Percentiles rank a stretch among this genome's conserved stretches.
These are phyloP conservation scores for Percopsis transmontana DNA, from an alignment of 2,113 vertebrate genomes.

Conservation along the genomic window DNA sequence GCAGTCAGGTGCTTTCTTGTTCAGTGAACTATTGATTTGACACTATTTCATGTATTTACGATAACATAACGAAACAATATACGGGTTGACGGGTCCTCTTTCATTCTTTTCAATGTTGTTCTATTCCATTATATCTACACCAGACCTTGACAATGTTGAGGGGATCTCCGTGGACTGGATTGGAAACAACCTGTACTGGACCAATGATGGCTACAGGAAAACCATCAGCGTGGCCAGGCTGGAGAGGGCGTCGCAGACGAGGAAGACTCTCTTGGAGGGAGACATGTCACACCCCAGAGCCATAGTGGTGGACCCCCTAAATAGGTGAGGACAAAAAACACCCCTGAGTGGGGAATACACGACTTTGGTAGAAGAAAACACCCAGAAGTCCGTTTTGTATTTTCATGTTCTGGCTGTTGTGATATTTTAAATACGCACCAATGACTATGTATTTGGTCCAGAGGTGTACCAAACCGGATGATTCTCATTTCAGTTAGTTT, in stretches of 20 bases:
- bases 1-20: too few species aligned
- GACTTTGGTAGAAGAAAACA: neutral
- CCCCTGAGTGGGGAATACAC: too few species aligned
- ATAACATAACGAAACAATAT: too few species aligned
- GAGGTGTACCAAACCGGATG: too few species aligned
- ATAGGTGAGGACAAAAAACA: conserved; percentile 80
- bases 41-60: too few species aligned
- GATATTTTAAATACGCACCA: too few species aligned
- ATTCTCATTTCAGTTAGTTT: too few species aligned
- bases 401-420: too few species aligned
- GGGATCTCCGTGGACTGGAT: conserved; percentile 99
- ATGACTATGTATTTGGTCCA: too few species aligned
- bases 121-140: conserved; percentile 11
- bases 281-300: conserved; percentile 97
- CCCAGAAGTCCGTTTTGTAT: too few species aligned
- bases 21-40: too few species aligned
- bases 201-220: conserved; percentile 96
- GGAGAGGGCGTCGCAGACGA: conserved; percentile 90
- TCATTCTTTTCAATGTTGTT: neutral
- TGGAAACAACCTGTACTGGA: conserved; percentile 97
- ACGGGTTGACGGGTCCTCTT: neutral
- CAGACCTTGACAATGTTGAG: conserved; percentile 97
- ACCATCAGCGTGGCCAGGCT: conserved; percentile 93
- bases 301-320: conserved; percentile 94
- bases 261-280: conserved; percentile 92